phyloP scores from a whole-genome alignment of 2,888 invertebrate species.

The Lepetodrilus schrolli region DNA sequence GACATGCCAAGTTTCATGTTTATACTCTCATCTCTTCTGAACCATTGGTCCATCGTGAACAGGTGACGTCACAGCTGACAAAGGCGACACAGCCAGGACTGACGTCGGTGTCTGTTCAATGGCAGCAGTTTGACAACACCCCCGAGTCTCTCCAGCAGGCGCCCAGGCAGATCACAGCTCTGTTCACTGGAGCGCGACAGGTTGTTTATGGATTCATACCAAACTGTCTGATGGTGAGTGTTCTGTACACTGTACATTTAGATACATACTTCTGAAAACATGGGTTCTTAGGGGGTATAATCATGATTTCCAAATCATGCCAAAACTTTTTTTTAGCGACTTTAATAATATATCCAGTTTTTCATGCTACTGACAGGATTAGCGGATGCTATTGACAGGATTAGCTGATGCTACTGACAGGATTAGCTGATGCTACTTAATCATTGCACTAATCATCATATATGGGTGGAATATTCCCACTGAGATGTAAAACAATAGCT shows the following conservation, averaged over 20 bases:
- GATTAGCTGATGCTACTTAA: no score
- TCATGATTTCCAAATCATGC: no score
- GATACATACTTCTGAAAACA: background rate
- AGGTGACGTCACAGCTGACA: constrained; percentile 63
- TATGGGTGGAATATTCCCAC: no score
- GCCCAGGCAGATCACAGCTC: constrained; percentile 69
- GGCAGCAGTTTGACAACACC: constrained; percentile 69
- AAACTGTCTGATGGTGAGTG: constrained; percentile 70
- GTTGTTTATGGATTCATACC: constrained; percentile 73
- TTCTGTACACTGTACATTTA: background rate
- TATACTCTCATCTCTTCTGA: background rate
- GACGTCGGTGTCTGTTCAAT: constrained; percentile 70
- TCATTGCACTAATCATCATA: no score
- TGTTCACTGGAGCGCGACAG: constrained; percentile 73
- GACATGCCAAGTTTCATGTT: no score
- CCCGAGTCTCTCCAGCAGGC: constrained; percentile 64
- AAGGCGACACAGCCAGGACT: constrained; percentile 71
- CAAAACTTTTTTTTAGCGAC: no score
- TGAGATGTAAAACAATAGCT: no score
- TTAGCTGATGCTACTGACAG: no score
- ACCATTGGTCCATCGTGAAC: background rate
- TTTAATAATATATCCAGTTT: no score
- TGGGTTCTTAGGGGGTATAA: background rate
- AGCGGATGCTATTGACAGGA: no score
- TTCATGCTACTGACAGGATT: no score